Evolutionary conservation across 2,888 invertebrate genomes (phyloP), one percentile per base, ranked within the genome.

Genomic region (Leptothorax acervorum): DNA sequence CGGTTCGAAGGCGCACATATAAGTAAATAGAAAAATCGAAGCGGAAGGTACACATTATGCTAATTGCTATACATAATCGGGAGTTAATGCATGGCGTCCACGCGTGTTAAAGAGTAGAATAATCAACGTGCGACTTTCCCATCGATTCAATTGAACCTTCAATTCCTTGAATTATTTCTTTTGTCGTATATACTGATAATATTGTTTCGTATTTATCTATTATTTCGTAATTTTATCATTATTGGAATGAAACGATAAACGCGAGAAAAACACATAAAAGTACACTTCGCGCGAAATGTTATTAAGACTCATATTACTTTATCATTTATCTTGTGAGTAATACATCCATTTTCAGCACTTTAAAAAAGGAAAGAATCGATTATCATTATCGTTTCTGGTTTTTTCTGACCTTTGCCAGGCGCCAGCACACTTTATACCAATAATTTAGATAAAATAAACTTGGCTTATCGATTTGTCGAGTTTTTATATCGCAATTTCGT

Each of bases 301-400:
- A 39, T 42, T 63, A 42, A 42, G 39, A 63, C 11, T 63, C 23
- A 28, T 42, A 42, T 65, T 42, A 65, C 23, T 66, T 65, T 65
- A 65, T 65, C 42, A 39, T 35, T 39, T 65, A 42, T 15, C 62
- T 65, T 23, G 18, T 18, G 9, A 62, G 12, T 65, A 65, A 42
- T 11, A 65, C 6, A 23, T 65, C 1, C n/a, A 39, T 63, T 39
- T 39, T 63, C 42, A 65, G 3, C 12, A 23, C 3, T 23, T 15
- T 23, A 65, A 65, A 65, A 65, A 65, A 23, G 35, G 4, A 63
- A 63, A n/a, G 65, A 42, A 65, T 65, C 65, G 42, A 42, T 65
- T 65, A 39, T 39, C 63, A 63, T 23, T 39, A 65, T 65, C 6
- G 23, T 65, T 65, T 65, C 23, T 0, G 12, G 0, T 12, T 65